Conservation (phyloP, 2,113 vertebrate species). For the Thunnus thynnus region DNA sequence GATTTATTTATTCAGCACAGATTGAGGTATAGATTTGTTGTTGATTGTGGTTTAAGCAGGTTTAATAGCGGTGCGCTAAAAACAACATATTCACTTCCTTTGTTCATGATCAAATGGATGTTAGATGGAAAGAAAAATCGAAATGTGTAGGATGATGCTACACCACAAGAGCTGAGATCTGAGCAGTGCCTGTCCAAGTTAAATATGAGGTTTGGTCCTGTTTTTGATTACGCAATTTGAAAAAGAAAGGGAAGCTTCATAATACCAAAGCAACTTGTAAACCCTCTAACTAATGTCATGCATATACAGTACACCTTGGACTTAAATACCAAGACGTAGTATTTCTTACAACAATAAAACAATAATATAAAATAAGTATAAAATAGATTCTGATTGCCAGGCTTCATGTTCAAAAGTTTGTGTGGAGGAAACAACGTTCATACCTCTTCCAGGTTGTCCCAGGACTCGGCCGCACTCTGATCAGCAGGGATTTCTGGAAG, state of each 20-base stretch:
- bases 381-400: background rate
- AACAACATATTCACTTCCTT: too few relatives aligned
- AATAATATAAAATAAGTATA: background rate
- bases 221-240: background rate
- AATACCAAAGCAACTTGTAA: background rate
- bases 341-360: too few relatives aligned
- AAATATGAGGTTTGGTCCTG: too few relatives aligned
- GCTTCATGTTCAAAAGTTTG: background rate
- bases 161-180: too few relatives aligned
- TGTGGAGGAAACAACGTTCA: background rate
- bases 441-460: slow-evolving; percentile 93
- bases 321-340: background rate
- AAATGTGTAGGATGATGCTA: background rate
- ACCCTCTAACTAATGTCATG: background rate
- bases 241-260: background rate
- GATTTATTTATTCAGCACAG: too few relatives aligned
- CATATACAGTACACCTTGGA: background rate
- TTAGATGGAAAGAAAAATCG: background rate
- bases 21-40: background rate
- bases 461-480: slow-evolving; percentile 94
- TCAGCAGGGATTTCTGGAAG: slow-evolving; percentile 92
- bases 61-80: background rate
- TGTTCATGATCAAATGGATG: too few relatives aligned
- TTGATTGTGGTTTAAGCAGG: background rate
- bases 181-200: too few relatives aligned